Conservation (phyloP, 2,888 invertebrate genomes). For the Trilocha varians region DNA sequence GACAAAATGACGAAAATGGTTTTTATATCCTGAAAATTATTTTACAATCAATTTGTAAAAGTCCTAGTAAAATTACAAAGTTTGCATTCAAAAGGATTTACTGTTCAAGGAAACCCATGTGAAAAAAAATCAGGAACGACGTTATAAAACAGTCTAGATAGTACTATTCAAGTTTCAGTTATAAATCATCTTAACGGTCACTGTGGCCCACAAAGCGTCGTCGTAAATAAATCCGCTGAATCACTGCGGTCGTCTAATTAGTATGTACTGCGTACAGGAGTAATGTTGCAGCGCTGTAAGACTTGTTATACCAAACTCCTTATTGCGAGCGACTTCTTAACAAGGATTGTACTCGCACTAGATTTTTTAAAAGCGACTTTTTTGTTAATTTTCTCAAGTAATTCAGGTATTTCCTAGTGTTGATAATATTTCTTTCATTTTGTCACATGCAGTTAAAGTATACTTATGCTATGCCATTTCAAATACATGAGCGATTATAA, state of each 20-base stretch:
- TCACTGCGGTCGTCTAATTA: constrained; percentile 12
- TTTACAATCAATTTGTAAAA: too few species aligned
- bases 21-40: too few species aligned
- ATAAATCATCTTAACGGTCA: neutral
- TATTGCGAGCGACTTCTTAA: constrained; percentile 12
- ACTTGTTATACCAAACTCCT: constrained; percentile 16
- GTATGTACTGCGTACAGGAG: constrained; percentile 15
- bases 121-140: neutral
- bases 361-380: constrained; percentile 1
- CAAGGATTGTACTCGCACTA: constrained; percentile 7
- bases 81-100: neutral
- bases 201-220: neutral
- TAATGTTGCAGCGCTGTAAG: constrained; percentile 15
- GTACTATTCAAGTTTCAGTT: neutral
- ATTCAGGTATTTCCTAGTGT: neutral
- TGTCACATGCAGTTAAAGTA: constrained; percentile 4
- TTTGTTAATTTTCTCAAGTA: neutral
- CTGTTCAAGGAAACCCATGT: neutral
- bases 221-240: constrained; percentile 13
- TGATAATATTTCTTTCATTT: neutral
- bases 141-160: neutral
- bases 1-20: too few species aligned
- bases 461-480: constrained; percentile 7
- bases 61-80: too few species aligned
- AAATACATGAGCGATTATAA: too few species aligned